Conservation (phyloP, 2,113 vertebrate genomes). For the Hippocampus comes region DNA sequence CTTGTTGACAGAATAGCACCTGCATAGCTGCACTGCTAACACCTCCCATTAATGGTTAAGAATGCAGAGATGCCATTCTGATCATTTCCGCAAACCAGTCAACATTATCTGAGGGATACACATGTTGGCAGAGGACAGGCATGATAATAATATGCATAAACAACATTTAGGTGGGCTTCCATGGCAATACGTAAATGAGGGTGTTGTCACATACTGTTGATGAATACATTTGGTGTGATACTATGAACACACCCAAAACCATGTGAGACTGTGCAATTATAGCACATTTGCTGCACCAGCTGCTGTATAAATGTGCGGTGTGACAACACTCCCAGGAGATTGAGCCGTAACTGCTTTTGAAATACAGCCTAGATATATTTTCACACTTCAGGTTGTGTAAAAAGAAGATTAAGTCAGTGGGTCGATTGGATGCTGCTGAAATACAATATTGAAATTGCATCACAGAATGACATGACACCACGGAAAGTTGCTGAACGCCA, state of each 20-base stretch:
- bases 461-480: conserved; percentile 4
- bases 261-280: conserved; percentile 65
- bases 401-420: conserved; percentile 42
- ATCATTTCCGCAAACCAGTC: conserved; percentile 22
- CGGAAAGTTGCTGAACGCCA: background rate
- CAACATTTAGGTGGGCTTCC: conserved; percentile 15
- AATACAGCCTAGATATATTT: conserved; percentile 44
- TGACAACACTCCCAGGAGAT: conserved; percentile 52
- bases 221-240: conserved; percentile 56
- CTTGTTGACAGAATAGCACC: conserved; percentile 66
- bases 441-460: conserved; percentile 17
- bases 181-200: conserved; percentile 5
- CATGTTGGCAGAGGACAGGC: conserved; percentile 5
- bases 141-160: conserved; percentile 36
- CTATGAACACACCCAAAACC: conserved; percentile 44
- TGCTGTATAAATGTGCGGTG: conserved; percentile 57
- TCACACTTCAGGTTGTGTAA: conserved; percentile 36
- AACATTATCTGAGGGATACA: conserved; percentile 8
- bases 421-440: conserved; percentile 7
- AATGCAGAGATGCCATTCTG: conserved; percentile 39
- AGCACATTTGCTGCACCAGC: conserved; percentile 62
- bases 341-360: conserved; percentile 45
- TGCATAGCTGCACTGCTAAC: conserved; percentile 62
- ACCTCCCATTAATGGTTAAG: conserved; percentile 57
- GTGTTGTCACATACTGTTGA: conserved; percentile 56